Evolutionary conservation across 92 coral and sea anemone species (phyloP), one percentile per base, ranked within the genome.

Genomic region (Chrysogorgia sp.): DNA sequence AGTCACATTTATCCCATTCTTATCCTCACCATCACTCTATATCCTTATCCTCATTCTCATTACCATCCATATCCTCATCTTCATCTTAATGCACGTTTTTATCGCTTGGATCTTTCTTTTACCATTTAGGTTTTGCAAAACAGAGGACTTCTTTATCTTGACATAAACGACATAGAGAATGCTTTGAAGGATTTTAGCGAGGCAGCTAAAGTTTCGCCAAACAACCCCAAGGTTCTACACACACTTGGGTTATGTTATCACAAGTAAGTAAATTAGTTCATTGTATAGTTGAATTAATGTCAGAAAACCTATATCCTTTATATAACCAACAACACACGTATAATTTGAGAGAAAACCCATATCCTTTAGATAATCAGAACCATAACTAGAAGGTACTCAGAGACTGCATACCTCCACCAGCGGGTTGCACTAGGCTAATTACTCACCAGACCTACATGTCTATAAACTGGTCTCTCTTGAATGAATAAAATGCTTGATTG

Each of bases 231-330:
- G 71, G 86, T 94, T 21, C 98, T 96, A 45, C 98, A 94, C 67
- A 88, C 98, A 17, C 83, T 94, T 67, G 98, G 98, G 28, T 86
- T 89, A 21, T 94, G 98, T 47, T 94, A 91, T 56, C 98, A 94
- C 89, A 94, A 80, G 98, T 94, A 70, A 79, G 58, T 58, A 9
- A 47, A 47, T 7, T 12, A n/a, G n/a, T n/a, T n/a, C n/a, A n/a
- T n/a, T n/a, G n/a, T n/a, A n/a, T 37, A 5, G 43, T 37, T 37
- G 6, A 37, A 5, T 37, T 5, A 37, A 37, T 12, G 43, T 37
- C 12, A 37, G 12, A 37, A 37, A 4, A 4, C 10, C 43, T 10
- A 37, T 37, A 4, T 4, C 6, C 10, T 40, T 22, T 63, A 12
- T 56, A 56, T 23, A 12, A 7, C n/a, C 21, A 30, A 5, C 6